Evolutionary conservation across 2,797 vertebrate species (phyloP).

Genomic region (Echeneis naucrates): DNA sequence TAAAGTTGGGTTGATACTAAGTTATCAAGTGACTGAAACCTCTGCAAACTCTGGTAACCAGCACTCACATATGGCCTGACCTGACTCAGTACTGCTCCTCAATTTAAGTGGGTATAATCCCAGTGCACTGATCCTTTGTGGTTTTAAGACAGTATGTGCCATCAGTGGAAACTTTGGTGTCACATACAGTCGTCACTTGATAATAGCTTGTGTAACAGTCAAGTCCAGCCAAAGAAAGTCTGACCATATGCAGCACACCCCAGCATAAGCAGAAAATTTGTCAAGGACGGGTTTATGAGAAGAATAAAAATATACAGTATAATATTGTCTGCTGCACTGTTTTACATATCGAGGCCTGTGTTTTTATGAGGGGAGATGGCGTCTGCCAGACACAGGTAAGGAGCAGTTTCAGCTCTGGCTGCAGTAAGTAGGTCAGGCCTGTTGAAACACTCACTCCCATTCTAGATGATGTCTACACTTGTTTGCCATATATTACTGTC

Average conservation of each 20-base stretch:
- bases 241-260: slow-evolving; percentile 6
- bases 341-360: slow-evolving; percentile 52
- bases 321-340: slow-evolving; percentile 40
- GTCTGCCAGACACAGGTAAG: slow-evolving; percentile 74
- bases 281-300: slow-evolving; percentile 17
- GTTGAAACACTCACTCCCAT: slow-evolving; percentile 73
- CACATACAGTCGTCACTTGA: slow-evolving; percentile 33
- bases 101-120: not conserved
- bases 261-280: slow-evolving; percentile 22
- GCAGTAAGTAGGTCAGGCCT: slow-evolving; percentile 80
- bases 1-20: not conserved
- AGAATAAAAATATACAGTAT: slow-evolving; percentile 39
- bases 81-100: not conserved
- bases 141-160: not conserved
- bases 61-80: not conserved
- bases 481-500: slow-evolving; percentile 61
- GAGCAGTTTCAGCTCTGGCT: slow-evolving; percentile 60
- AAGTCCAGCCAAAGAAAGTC: slow-evolving; percentile 27
- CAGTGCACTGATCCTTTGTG: not conserved
- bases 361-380: slow-evolving; percentile 63
- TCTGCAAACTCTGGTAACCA: not conserved
- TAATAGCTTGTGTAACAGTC: slow-evolving; percentile 21
- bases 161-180: slow-evolving; percentile 14
- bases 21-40: not conserved
- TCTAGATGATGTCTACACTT: slow-evolving; percentile 71